These are phyloP conservation scores for Notodonta dromedarius DNA, from an alignment of 2,888 invertebrate genomes.

Conservation along the genomic window DNA sequence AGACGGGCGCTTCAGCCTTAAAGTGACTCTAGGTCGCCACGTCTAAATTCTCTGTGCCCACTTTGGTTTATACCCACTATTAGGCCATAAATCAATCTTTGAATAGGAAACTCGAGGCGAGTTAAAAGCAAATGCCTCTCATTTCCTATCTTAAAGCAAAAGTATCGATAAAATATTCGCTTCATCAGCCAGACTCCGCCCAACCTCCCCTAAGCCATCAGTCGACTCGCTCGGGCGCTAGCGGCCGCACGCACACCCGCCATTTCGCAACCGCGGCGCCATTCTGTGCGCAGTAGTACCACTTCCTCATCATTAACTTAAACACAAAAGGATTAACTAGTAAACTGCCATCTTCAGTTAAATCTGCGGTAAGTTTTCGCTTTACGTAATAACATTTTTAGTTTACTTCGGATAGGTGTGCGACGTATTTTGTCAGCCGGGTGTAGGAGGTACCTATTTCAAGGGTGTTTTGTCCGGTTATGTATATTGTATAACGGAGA, in stretches of 20 bases:
- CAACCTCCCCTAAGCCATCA: slow-evolving; percentile 69
- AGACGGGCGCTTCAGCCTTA: no score
- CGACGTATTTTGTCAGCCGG: background rate
- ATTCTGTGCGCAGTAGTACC: slow-evolving; percentile 48
- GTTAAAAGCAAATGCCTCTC: slow-evolving; percentile 30
- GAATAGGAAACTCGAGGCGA: slow-evolving; percentile 14
- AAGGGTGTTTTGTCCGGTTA: slow-evolving; percentile 43
- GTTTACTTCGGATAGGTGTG: background rate
- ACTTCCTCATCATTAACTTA: slow-evolving; percentile 53
- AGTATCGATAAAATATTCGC: slow-evolving; percentile 46
- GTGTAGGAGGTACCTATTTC: slow-evolving; percentile 22
- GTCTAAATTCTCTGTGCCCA: no score
- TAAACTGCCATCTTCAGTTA: background rate
- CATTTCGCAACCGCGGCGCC: slow-evolving; percentile 61
- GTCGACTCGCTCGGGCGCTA: slow-evolving; percentile 61
- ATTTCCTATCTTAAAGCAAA: slow-evolving; percentile 41
- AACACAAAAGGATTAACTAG: background rate
- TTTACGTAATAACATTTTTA: no score
- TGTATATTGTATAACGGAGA: slow-evolving; percentile 18
- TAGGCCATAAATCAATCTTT: slow-evolving; percentile 3
- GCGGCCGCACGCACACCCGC: slow-evolving; percentile 55
- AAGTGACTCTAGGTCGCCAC: no score
- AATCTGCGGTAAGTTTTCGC: slow-evolving; percentile 1
- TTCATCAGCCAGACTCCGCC: slow-evolving; percentile 51
- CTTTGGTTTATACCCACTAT: no score